Base-by-base conservation (phyloP, 2,888 invertebrate genomes). In the Elysia crispata region DNA sequence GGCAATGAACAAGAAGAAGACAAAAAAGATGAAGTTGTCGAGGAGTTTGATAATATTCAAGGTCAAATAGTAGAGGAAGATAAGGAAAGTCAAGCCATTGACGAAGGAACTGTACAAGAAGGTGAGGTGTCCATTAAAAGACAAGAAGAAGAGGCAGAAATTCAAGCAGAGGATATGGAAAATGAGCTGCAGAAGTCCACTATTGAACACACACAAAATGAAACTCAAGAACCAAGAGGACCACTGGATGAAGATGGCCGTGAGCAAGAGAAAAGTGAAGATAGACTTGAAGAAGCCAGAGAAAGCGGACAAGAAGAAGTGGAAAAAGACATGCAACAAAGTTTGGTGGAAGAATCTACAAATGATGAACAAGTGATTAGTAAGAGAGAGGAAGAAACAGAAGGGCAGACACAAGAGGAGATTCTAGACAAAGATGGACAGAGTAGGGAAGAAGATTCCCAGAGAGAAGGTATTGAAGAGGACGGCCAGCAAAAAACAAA, bases 1-100 rank as follows among this genome's bases (percentile, higher is more conserved):
- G 41, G 11, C 41, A 41, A 41, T 41, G 41, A 76, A 8, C 57
- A 73, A 15, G 57, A 79, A 20, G 57, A 54, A 20, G 62, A 76
- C 13, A 64, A 75, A 31, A 64, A 76, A 5, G 67, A 76, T 6
- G 67, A 50, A 11, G 20, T n/a, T 23, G 49, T 49, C 23, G 72
- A 23, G 5, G 49, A n/a, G n/a, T n/a, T n/a, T n/a, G n/a, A n/a
- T n/a, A n/a, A n/a, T n/a, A n/a, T n/a, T n/a, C n/a, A 72, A 25
- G 41, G 1, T 49, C 31, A 18, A 60, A 31, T 30, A 11, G 31
- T 1, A 8, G 57, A 74, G 28, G 74, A 57, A 31, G 57, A 25
- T 20, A 57, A 54, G n/a, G 20, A 74, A 1, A n/a, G 57, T 74
- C 23, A 30, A 60, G 33, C n/a, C n/a, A n/a, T n/a, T 73, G 57